These are phyloP conservation scores for Gnathonemus echidnorhynchus DNA, from an alignment of 2,113 vertebrate genomes.

Conservation along the genomic window DNA sequence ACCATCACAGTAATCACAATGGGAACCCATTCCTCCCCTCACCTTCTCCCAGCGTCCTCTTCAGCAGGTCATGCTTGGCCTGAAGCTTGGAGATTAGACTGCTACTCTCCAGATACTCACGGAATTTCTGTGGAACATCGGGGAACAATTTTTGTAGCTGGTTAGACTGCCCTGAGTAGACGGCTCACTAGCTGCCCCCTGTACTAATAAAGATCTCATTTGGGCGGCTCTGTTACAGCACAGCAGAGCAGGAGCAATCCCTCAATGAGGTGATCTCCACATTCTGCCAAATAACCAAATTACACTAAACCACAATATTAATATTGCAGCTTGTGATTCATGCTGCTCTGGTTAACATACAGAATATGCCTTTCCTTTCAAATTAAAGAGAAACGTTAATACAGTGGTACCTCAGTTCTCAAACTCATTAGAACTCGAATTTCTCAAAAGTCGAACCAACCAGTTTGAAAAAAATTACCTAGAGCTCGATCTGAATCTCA, in stretches of 20 bases:
- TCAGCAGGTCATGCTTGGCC: conserved; percentile 94
- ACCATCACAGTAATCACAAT: background rate
- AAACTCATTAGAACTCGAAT: too few species aligned
- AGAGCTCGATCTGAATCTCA: too few species aligned
- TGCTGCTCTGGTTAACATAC: background rate
- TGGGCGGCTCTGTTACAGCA: background rate
- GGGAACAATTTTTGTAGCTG: conserved; percentile 30
- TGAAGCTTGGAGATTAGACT: conserved; percentile 98
- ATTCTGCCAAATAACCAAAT: background rate
- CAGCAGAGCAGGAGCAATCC: background rate
- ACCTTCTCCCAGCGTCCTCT: conserved; percentile 90
- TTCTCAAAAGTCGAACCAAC: too few species aligned
- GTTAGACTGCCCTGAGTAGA: conserved; percentile 31
- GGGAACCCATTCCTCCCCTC: conserved; percentile 12
- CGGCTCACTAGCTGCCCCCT: background rate
- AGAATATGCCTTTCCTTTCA: background rate
- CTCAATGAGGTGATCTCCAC: background rate
- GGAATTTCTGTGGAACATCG: conserved; percentile 84
- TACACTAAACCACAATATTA: background rate
- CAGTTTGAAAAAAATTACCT: too few species aligned
- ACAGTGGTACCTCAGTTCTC: too few species aligned
- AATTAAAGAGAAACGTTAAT: background rate
- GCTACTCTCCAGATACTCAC: conserved; percentile 94
- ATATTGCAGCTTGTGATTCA: background rate
- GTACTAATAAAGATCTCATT: background rate